A percentile compares a stretch with the other conserved stretches of the same genome.
These are phyloP conservation scores for Girardinus metallicus DNA, from an alignment of 2,797 vertebrate genomes.

Conservation along the genomic window DNA sequence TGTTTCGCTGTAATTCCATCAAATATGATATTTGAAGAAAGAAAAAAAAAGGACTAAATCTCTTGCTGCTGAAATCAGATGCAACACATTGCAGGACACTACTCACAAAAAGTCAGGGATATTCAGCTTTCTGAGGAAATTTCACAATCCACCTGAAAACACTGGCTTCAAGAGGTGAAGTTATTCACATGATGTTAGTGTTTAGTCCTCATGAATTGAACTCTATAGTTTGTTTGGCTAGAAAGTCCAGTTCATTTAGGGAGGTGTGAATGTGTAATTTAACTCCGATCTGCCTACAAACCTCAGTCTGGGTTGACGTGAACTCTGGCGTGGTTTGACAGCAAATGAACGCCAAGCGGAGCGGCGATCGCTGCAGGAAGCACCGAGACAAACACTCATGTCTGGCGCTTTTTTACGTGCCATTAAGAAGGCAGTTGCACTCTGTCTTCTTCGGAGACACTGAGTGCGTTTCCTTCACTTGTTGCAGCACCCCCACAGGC, in stretches of 20 bases:
- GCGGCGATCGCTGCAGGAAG: no score
- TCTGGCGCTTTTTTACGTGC: no score
- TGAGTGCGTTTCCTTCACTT: no score
- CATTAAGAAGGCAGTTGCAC: no score
- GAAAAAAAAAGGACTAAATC: neutral
- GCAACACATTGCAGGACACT: slow-evolving; percentile 3
- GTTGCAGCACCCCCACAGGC: neutral
- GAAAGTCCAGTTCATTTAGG: neutral
- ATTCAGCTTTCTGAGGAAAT: neutral
- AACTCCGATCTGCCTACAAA: neutral
- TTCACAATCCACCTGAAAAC: neutral
- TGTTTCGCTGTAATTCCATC: neutral
- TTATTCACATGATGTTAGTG: neutral
- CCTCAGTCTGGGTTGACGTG: neutral
- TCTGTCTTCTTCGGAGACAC: no score
- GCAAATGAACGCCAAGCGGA: no score
- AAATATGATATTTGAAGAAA: neutral
- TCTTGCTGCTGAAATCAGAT: neutral
- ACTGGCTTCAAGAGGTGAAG: neutral
- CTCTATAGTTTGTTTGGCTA: neutral
- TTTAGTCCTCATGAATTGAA: neutral
- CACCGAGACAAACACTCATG: no score
- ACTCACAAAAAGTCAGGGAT: neutral
- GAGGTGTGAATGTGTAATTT: neutral
- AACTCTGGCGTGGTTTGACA: neutral